Evolutionary conservation across 2,797 vertebrate species (phyloP).

Genomic region (Syndactyla subalaris): DNA sequence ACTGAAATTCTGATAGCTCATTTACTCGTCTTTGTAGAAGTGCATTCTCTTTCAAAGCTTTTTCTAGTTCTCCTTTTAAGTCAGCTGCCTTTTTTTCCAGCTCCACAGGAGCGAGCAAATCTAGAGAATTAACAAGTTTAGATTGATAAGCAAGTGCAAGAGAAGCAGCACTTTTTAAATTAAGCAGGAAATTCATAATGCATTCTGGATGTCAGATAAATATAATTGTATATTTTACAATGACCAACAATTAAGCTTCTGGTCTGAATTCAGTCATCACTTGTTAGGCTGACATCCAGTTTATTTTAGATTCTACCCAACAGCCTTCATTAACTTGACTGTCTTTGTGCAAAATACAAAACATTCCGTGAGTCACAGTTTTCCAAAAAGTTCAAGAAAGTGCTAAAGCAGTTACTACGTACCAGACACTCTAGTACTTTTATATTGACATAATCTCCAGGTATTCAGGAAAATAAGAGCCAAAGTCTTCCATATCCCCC

Average conservation of each 20-base stretch:
- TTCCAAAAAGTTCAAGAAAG: background rate
- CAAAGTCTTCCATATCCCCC: background rate
- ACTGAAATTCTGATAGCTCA: conserved; percentile 68
- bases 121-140: conserved; percentile 65
- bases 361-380: rapidly evolving
- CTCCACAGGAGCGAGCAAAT: conserved; percentile 77
- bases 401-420: background rate
- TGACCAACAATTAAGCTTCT: background rate
- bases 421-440: background rate
- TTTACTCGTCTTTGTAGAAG: conserved; percentile 74
- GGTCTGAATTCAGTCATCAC: background rate
- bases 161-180: background rate
- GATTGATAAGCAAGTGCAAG: background rate
- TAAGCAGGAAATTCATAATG: background rate
- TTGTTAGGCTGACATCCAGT: background rate
- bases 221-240: background rate
- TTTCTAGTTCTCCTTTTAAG: conserved; percentile 79
- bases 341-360: background rate
- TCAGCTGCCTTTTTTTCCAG: conserved; percentile 78
- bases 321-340: background rate
- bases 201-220: background rate
- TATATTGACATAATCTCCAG: background rate
- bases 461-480: background rate
- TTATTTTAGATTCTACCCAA: background rate
- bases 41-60: conserved; percentile 73